Percentiles rank a stretch among this genome's conserved stretches.
phyloP scores from a whole-genome alignment of 2,888 invertebrate genomes.

The Acanthopleura granulata region DNA sequence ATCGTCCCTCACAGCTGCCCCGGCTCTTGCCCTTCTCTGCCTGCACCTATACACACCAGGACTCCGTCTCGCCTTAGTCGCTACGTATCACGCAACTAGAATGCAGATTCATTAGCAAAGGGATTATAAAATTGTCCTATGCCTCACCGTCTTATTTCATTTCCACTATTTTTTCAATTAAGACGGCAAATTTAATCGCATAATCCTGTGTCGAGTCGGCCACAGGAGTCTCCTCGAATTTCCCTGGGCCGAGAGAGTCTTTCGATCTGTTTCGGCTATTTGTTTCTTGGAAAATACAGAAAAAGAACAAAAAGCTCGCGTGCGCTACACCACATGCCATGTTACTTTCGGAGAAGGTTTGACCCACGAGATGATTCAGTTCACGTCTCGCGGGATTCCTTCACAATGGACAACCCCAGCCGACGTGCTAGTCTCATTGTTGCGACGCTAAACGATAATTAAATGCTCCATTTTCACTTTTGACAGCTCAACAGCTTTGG shows the following conservation, averaged over 20 bases:
- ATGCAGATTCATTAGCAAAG: constrained; percentile 14
- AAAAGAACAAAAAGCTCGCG: constrained; percentile 7
- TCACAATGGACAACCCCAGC: neutral
- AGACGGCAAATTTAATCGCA: constrained; percentile 21
- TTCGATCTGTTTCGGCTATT: neutral
- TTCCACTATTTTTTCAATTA: constrained; percentile 20
- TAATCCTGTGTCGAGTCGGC: constrained; percentile 14
- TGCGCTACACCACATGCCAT: neutral
- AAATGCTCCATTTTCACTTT: constrained; percentile 10
- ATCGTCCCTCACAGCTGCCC: no score
- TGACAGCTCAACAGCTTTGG: constrained; percentile 4
- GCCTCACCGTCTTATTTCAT: constrained; percentile 11
- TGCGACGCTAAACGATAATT: constrained; percentile 9
- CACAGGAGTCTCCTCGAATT: constrained; percentile 7
- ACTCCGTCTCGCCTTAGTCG: neutral
- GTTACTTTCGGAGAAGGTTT: neutral
- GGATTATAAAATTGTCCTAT: constrained; percentile 18
- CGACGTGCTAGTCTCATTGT: constrained; percentile 13
- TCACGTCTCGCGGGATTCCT: neutral
- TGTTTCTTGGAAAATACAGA: constrained; percentile 8
- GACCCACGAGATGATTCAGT: constrained; percentile 5
- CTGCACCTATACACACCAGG: neutral
- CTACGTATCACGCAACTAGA: constrained; percentile 5
- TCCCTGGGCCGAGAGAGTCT: neutral
- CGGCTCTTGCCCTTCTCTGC: no score